Conservation (phyloP, 2,113 vertebrate genomes). For the Capricornis sumatraensis region DNA sequence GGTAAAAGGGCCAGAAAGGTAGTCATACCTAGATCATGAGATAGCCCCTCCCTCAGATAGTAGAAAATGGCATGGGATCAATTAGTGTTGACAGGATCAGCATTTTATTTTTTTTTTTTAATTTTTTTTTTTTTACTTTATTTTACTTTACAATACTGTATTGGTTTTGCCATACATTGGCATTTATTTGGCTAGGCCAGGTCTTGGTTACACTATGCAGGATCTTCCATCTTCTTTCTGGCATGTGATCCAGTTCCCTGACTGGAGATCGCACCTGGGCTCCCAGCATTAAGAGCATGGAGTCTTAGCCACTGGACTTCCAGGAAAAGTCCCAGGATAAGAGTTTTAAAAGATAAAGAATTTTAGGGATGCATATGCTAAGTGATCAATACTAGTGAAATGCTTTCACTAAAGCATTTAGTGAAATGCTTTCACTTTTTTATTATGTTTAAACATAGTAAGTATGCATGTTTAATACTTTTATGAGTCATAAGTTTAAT, state of each 20-base stretch:
- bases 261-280: accelerated
- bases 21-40: neutral
- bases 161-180: too few species aligned
- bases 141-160: too few species aligned
- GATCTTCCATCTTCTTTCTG: neutral
- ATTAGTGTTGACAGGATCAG: neutral
- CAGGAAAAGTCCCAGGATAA: neutral
- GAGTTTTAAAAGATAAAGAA: neutral
- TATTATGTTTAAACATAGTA: neutral
- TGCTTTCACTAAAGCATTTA: neutral
- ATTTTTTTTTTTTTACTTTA: too few species aligned
- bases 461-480: neutral
- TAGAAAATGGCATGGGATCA: neutral
- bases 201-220: neutral
- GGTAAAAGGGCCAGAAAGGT: neutral
- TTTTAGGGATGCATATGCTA: neutral
- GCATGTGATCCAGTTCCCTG: neutral
- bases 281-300: neutral
- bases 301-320: neutral
- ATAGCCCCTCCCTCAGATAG: neutral
- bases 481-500: neutral
- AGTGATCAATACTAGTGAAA: neutral
- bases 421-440: neutral
- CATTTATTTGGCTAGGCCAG: neutral
- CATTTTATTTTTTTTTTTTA: neutral